Conservation (phyloP, 2,113 vertebrate species). For the Recurvirostra avosetta region DNA sequence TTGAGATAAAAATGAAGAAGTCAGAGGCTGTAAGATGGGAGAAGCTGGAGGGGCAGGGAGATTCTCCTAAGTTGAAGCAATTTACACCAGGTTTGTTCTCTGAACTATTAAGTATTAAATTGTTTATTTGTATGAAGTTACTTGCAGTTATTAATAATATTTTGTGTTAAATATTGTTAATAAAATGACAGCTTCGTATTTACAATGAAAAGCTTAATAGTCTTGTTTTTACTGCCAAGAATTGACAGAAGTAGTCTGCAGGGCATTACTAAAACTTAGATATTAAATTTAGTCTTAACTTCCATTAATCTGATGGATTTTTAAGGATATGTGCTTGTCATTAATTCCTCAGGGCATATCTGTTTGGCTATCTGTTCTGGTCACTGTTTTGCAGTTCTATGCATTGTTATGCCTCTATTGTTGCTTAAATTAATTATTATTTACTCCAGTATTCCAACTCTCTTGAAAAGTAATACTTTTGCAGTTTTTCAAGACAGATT, state of each 20-base stretch:
- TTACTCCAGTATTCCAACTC: background rate
- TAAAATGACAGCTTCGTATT: background rate
- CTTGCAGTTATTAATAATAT: conserved; percentile 1
- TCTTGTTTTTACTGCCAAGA: background rate
- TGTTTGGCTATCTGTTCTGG: background rate
- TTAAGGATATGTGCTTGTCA: background rate
- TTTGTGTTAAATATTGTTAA: background rate
- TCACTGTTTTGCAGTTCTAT: background rate
- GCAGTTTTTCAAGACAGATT: background rate
- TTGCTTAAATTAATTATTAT: background rate
- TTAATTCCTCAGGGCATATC: background rate
- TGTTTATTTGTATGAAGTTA: background rate
- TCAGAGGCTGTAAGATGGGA: conserved; percentile 93
- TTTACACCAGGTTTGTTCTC: conserved; percentile 85
- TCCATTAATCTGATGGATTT: background rate
- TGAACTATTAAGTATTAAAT: background rate
- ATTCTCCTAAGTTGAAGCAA: conserved; percentile 80
- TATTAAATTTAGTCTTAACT: background rate
- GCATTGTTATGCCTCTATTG: background rate
- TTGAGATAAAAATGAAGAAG: conserved; percentile 99
- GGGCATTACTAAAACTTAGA: background rate
- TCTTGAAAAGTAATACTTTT: background rate
- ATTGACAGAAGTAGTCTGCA: background rate
- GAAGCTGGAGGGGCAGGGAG: conserved; percentile 88
- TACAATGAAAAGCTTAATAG: background rate